These are phyloP conservation scores for Pyrrhopygopsis socrates DNA, from an alignment of 2,888 invertebrate species.

Conservation along the genomic window DNA sequence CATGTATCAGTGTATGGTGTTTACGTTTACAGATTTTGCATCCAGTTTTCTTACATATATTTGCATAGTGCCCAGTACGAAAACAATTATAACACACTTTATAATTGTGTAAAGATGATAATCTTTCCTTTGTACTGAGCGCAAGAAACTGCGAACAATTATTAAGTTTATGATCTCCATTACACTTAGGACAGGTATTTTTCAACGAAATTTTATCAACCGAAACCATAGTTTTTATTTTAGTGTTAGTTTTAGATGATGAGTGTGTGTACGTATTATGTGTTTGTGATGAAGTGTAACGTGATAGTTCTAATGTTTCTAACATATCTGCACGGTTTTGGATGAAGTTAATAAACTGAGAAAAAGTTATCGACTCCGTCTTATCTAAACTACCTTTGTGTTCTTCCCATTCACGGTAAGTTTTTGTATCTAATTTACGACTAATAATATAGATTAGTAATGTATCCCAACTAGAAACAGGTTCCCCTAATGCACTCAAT, in stretches of 20 bases:
- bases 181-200: slow-evolving; percentile 42
- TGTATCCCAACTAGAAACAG: slow-evolving; percentile 18
- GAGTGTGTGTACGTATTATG: neutral
- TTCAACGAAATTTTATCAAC: neutral
- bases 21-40: slow-evolving; percentile 56
- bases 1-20: slow-evolving; percentile 35
- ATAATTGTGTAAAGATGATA: slow-evolving; percentile 62
- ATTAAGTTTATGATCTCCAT: slow-evolving; percentile 68
- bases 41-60: slow-evolving; percentile 45
- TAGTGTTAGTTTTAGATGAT: neutral
- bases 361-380: neutral
- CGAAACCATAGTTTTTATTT: neutral
- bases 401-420: slow-evolving; percentile 83
- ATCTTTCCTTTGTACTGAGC: slow-evolving; percentile 64
- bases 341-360: neutral
- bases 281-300: neutral
- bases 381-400: slow-evolving; percentile 65
- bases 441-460: slow-evolving; percentile 82
- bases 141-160: slow-evolving; percentile 74
- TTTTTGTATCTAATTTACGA: slow-evolving; percentile 78
- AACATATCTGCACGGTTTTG: neutral
- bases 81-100: slow-evolving; percentile 82
- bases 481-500: slow-evolving; percentile 1
- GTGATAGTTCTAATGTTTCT: neutral
- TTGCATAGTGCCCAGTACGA: slow-evolving; percentile 69